A percentile compares a stretch with the other conserved stretches of the same genome.
These are phyloP conservation scores for Dendroctonus valens DNA, from an alignment of 1,140 invertebrate genomes.

Conservation along the genomic window DNA sequence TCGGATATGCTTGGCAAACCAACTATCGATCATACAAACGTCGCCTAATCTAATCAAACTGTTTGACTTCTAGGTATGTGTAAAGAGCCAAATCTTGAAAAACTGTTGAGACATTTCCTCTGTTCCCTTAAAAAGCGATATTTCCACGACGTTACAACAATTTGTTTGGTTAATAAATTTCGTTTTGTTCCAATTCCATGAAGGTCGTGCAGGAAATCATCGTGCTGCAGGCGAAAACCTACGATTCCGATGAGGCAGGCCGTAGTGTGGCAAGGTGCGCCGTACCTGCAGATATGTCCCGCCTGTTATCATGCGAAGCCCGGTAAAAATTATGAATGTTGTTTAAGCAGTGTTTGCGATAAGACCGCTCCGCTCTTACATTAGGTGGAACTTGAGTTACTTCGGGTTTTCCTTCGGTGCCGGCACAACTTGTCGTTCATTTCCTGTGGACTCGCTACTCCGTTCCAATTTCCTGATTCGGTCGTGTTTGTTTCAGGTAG, in stretches of 20 bases:
- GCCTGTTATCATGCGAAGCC: slow-evolving; percentile 19
- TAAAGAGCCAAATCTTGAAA: slow-evolving; percentile 17
- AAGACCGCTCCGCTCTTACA: slow-evolving; percentile 42
- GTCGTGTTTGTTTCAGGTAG: slow-evolving; percentile 36
- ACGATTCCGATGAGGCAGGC: slow-evolving; percentile 23
- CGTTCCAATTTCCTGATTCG: slow-evolving; percentile 12
- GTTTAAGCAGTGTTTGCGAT: slow-evolving; percentile 34
- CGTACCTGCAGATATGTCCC: slow-evolving; percentile 36
- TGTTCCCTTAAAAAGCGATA: slow-evolving; percentile 10
- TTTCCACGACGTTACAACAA: slow-evolving; percentile 17
- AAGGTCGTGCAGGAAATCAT: slow-evolving; percentile 37
- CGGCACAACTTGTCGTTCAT: not conserved
- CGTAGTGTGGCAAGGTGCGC: slow-evolving; percentile 35
- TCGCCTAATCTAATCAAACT: slow-evolving; percentile 27
- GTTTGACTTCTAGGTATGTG: slow-evolving; percentile 16
- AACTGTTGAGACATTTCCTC: slow-evolving; percentile 29
- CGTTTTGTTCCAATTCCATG: slow-evolving; percentile 35
- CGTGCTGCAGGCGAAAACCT: slow-evolving; percentile 23
- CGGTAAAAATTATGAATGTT: slow-evolving; percentile 24
- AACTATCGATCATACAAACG: slow-evolving; percentile 22
- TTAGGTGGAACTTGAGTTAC: slow-evolving; percentile 35
- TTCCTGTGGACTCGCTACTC: not conserved
- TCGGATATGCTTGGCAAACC: too few relatives aligned
- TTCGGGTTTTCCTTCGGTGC: slow-evolving; percentile 14
- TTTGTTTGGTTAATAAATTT: slow-evolving; percentile 33